phyloP scores from a whole-genome alignment of 2,888 invertebrate genomes.

The Celastrina argiolus region DNA sequence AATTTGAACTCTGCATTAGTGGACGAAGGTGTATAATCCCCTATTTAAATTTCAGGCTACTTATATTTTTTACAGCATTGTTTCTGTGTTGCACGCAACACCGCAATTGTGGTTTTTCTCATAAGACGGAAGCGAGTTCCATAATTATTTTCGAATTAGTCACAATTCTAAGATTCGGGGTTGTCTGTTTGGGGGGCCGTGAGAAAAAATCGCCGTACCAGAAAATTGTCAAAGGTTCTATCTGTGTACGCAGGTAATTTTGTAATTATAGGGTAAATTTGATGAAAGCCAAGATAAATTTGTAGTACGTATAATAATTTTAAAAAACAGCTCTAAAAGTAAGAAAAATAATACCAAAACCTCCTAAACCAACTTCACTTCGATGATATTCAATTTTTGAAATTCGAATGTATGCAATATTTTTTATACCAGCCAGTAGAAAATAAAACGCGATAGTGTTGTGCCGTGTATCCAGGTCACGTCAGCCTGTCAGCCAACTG shows the following conservation, averaged over 20 bases:
- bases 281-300: no score
- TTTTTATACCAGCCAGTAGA: neutral
- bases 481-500: slow-evolving; percentile 19
- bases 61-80: slow-evolving; percentile 53
- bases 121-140: slow-evolving; percentile 57
- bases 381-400: neutral
- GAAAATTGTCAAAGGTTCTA: slow-evolving; percentile 33
- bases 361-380: no score
- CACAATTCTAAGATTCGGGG: slow-evolving; percentile 52
- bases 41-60: slow-evolving; percentile 36
- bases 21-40: slow-evolving; percentile 27
- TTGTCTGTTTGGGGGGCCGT: slow-evolving; percentile 34
- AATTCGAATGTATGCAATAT: slow-evolving; percentile 1
- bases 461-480: slow-evolving; percentile 15
- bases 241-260: slow-evolving; percentile 18
- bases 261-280: slow-evolving; percentile 2
- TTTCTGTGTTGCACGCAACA: slow-evolving; percentile 62
- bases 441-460: slow-evolving; percentile 12
- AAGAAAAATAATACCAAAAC: no score
- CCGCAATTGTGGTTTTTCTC: slow-evolving; percentile 64
- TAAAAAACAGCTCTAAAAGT: no score
- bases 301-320: no score
- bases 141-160: slow-evolving; percentile 73
- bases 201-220: slow-evolving; percentile 33
- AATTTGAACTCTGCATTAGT: slow-evolving; percentile 24